phyloP scores from a whole-genome alignment of 1,140 invertebrate genomes.

The Atta cephalotes region DNA sequence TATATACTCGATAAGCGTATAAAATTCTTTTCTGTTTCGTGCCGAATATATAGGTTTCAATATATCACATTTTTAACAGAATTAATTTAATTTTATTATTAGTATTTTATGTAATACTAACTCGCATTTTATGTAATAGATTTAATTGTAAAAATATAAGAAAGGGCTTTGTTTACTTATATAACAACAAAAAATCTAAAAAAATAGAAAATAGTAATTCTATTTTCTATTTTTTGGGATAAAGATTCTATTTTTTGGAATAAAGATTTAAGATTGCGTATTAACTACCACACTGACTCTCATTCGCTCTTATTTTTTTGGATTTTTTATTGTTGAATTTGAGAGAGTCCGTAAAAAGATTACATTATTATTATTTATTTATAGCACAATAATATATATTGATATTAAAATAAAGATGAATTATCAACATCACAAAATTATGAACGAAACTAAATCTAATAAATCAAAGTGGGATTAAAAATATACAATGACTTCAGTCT shows the following conservation, averaged over 20 bases:
- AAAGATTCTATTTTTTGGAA: too few species aligned
- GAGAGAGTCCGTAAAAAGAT: too few species aligned
- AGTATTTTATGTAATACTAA: neutral
- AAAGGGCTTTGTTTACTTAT: neutral
- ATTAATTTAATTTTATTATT: neutral
- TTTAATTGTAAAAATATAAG: constrained; percentile 8
- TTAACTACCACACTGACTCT: too few species aligned
- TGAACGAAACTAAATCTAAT: neutral
- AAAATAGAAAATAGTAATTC: too few species aligned
- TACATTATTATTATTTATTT: too few species aligned
- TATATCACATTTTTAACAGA: neutral
- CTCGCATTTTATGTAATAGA: neutral
- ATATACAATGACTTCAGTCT: neutral
- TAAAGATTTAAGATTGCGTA: too few species aligned
- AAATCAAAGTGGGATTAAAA: neutral
- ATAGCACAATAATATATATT: neutral
- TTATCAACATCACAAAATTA: too few species aligned
- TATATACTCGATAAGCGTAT: neutral
- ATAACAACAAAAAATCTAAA: too few species aligned
- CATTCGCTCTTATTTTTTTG: too few species aligned
- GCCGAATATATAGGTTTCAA: neutral
- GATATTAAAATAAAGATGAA: neutral
- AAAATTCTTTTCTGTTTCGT: neutral
- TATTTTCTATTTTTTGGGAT: too few species aligned
- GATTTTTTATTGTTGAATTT: too few species aligned